phyloP scores from a whole-genome alignment of 2,113 vertebrate genomes.

The Microtus ochrogaster region DNA sequence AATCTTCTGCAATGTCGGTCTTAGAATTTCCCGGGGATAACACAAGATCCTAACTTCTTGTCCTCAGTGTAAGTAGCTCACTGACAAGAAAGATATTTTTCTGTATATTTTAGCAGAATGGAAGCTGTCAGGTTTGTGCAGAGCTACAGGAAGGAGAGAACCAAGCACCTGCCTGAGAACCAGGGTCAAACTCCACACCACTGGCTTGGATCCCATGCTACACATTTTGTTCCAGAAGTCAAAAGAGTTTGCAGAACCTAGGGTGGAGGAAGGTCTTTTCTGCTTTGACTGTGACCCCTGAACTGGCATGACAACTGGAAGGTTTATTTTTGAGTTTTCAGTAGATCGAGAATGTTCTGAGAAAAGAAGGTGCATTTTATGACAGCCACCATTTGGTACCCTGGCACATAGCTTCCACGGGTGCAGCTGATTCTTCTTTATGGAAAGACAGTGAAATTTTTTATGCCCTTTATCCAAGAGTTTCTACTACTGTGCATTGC shows the following conservation, averaged over 20 bases:
- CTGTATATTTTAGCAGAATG: slow-evolving; percentile 5
- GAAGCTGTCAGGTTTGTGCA: neutral
- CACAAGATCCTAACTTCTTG: neutral
- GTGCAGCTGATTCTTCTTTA: neutral
- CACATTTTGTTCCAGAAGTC: neutral
- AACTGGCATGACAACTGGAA: neutral
- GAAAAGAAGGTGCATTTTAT: neutral
- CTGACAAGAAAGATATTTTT: slow-evolving; percentile 13
- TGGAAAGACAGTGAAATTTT: neutral
- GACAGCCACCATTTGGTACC: neutral
- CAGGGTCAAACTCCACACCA: neutral
- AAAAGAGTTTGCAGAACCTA: slow-evolving; percentile 3
- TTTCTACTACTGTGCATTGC: neutral
- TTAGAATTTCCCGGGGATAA: slow-evolving; percentile 22
- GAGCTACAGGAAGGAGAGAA: neutral
- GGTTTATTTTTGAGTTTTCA: slow-evolving; percentile 47
- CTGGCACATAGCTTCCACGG: neutral
- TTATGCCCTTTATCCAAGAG: neutral
- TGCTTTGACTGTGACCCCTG: slow-evolving; percentile 4
- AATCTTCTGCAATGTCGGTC: neutral
- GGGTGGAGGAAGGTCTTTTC: neutral
- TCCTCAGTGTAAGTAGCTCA: slow-evolving; percentile 25
- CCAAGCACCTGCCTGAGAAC: neutral
- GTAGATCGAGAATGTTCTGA: neutral
- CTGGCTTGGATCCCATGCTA: neutral